Evolutionary conservation across 1,140 invertebrate species (phyloP).

Genomic region (Lithobius niger): DNA sequence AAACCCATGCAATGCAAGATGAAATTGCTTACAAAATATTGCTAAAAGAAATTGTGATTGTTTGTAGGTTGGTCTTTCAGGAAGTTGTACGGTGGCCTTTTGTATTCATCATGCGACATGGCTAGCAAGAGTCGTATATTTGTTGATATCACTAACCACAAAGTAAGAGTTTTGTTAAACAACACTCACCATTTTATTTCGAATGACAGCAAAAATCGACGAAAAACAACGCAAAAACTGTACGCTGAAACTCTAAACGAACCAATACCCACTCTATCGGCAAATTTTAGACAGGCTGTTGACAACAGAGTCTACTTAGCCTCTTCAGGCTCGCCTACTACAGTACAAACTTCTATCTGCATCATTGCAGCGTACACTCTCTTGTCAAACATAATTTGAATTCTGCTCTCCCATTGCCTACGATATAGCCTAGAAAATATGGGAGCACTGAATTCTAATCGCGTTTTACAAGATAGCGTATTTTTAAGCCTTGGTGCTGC

Average conservation of each 20-base stretch:
- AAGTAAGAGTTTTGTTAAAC: slow-evolving; percentile 20
- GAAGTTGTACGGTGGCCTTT: slow-evolving; percentile 67
- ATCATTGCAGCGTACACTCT: no score
- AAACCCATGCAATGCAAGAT: neutral
- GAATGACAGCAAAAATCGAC: no score
- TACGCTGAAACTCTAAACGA: slow-evolving; percentile 50
- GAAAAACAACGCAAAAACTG: no score
- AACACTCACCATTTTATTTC: neutral
- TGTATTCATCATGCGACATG: slow-evolving; percentile 62
- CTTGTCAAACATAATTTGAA: no score
- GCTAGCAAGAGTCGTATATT: slow-evolving; percentile 62
- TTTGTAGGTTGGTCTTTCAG: slow-evolving; percentile 68
- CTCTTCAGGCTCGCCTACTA: no score
- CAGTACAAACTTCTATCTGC: no score
- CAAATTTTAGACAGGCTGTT: slow-evolving; percentile 33
- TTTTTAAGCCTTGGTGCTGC: no score
- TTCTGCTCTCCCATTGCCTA: no score
- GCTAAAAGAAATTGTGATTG: slow-evolving; percentile 19
- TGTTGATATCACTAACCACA: slow-evolving; percentile 54
- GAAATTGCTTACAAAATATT: neutral
- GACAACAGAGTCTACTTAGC: no score
- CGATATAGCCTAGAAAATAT: no score
- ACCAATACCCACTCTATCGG: slow-evolving; percentile 14
- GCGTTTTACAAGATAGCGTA: no score
- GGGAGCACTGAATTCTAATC: no score